Percentiles rank a stretch among this genome's conserved stretches.
Conservation (phyloP, 2,797 vertebrate genomes). For the Etheostoma nigrum region DNA sequence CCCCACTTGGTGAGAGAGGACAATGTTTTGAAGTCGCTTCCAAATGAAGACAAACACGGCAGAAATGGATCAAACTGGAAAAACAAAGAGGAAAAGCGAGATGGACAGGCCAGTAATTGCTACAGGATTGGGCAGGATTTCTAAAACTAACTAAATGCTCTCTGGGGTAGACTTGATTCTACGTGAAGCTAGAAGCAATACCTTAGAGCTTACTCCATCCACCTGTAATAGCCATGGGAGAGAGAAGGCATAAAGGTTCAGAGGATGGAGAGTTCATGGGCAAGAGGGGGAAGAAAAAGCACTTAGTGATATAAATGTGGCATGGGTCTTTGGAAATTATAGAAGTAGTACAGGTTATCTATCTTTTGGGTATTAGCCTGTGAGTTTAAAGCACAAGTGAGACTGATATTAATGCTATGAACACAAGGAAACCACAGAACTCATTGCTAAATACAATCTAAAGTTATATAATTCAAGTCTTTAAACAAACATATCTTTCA, state of each 20-base stretch:
- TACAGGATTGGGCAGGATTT: conserved; percentile 46
- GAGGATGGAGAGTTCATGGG: conserved; percentile 67
- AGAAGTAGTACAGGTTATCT: conserved; percentile 13
- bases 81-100: neutral
- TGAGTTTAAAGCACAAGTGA: conserved; percentile 25
- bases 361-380: conserved; percentile 19
- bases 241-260: conserved; percentile 67
- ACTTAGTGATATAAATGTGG: conserved; percentile 56
- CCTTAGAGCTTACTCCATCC: conserved; percentile 80
- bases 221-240: conserved; percentile 78
- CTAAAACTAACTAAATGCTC: conserved; percentile 67
- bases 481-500: too few relatives aligned
- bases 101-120: conserved; percentile 14
- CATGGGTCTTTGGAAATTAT: conserved; percentile 47
- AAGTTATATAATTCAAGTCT: neutral
- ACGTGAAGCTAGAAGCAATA: conserved; percentile 79
- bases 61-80: conserved; percentile 31
- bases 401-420: neutral
- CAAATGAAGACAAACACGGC: conserved; percentile 9
- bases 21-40: conserved; percentile 1
- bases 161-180: conserved; percentile 55
- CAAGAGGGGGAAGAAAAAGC: conserved; percentile 47
- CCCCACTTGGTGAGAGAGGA: neutral
- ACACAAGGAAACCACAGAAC: neutral
- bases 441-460: neutral